Evolutionary conservation across 1,140 invertebrate species (phyloP).

Genomic region (Aphaenogaster rudis): DNA sequence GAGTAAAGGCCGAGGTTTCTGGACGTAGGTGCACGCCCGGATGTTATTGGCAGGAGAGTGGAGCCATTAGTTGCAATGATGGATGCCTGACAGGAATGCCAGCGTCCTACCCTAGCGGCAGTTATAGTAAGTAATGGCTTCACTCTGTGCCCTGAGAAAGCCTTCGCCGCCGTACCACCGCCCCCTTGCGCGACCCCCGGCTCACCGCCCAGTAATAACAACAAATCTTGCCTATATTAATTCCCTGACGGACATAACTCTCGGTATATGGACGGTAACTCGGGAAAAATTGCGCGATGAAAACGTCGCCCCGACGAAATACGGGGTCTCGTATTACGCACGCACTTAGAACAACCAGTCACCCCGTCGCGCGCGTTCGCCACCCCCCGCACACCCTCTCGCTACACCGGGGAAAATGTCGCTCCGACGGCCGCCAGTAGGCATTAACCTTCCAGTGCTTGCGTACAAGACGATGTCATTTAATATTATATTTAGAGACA

Average conservation of each 20-base stretch:
- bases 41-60: slow-evolving; percentile 87
- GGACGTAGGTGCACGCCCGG: slow-evolving; percentile 74
- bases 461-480: slow-evolving; percentile 13
- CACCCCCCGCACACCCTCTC: slow-evolving; percentile 13
- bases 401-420: slow-evolving; percentile 39
- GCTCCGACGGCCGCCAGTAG: slow-evolving; percentile 24
- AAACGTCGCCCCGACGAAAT: slow-evolving; percentile 79
- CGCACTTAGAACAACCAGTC: slow-evolving; percentile 77
- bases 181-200: slow-evolving; percentile 64
- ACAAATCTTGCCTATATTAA: slow-evolving; percentile 87
- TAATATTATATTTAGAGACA: slow-evolving; percentile 1
- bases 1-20: slow-evolving; percentile 70
- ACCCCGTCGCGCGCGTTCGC: slow-evolving; percentile 20
- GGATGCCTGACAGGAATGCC: slow-evolving; percentile 86
- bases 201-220: slow-evolving; percentile 83
- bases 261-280: slow-evolving; percentile 77
- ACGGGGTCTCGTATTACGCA: slow-evolving; percentile 79
- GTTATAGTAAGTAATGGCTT: slow-evolving; percentile 87
- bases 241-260: slow-evolving; percentile 86
- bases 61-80: slow-evolving; percentile 86
- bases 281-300: slow-evolving; percentile 82
- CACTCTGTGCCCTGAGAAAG: slow-evolving; percentile 85
- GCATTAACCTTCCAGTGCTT: slow-evolving; percentile 24
- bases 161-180: slow-evolving; percentile 73
- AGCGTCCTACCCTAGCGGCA: slow-evolving; percentile 84